These are phyloP conservation scores for Phaedon cochleariae DNA, from an alignment of 2,888 invertebrate species.

Conservation along the genomic window DNA sequence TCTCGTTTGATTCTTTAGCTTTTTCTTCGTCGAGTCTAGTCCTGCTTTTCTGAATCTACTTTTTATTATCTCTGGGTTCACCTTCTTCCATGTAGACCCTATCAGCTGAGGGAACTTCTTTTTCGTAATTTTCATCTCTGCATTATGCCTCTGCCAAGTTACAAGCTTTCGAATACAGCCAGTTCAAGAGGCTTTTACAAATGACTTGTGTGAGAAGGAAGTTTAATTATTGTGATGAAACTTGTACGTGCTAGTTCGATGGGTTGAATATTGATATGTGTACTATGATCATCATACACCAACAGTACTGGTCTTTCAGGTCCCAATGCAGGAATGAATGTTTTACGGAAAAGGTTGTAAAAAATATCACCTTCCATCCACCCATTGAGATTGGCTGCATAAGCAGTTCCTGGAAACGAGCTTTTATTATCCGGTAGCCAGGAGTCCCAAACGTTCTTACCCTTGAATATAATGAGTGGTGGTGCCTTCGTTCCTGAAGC, in stretches of 20 bases:
- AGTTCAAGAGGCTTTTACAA: too few species aligned
- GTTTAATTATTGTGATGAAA: too few species aligned
- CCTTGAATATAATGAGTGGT: slow-evolving; percentile 24
- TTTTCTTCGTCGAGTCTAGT: neutral
- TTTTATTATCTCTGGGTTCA: slow-evolving; percentile 11
- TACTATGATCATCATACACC: slow-evolving; percentile 52
- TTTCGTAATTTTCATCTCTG: slow-evolving; percentile 15
- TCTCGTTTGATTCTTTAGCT: neutral
- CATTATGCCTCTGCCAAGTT: slow-evolving; percentile 17
- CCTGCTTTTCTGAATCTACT: slow-evolving; percentile 27
- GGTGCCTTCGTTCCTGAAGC: slow-evolving; percentile 10
- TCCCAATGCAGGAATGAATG: slow-evolving; percentile 46
- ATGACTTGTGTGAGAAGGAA: too few species aligned
- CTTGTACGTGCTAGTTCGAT: slow-evolving; percentile 14
- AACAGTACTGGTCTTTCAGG: slow-evolving; percentile 48
- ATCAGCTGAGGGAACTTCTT: slow-evolving; percentile 13
- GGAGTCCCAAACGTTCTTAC: slow-evolving; percentile 17
- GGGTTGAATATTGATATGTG: slow-evolving; percentile 40
- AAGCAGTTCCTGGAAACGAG: slow-evolving; percentile 20
- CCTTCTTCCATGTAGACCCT: slow-evolving; percentile 18
- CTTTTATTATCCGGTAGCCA: slow-evolving; percentile 11
- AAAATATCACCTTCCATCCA: slow-evolving; percentile 53
- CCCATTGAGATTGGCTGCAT: slow-evolving; percentile 24
- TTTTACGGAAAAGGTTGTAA: slow-evolving; percentile 49
- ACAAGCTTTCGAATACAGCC: slow-evolving; percentile 17